Evolutionary conservation across 2,797 vertebrate species (phyloP).

Genomic region (Momotus momota): DNA sequence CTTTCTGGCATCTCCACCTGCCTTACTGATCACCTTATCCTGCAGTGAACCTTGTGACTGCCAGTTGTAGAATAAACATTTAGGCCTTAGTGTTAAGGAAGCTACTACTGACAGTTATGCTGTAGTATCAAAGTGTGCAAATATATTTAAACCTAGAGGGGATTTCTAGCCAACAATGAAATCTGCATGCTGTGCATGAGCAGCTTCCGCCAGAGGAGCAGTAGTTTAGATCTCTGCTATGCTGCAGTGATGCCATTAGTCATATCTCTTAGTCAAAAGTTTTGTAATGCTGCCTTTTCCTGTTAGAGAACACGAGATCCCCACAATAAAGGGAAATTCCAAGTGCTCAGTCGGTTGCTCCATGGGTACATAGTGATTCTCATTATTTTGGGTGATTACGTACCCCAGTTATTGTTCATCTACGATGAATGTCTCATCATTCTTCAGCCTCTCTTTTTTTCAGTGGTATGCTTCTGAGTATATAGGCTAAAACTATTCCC

Average conservation of each 20-base stretch:
- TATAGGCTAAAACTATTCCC: not conserved
- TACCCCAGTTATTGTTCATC: not conserved
- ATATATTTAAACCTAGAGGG: not conserved
- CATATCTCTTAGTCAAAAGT: not conserved
- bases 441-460: not conserved
- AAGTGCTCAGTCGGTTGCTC: slow-evolving; percentile 17
- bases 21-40: not conserved
- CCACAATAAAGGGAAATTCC: not conserved
- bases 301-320: not conserved
- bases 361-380: slow-evolving; percentile 42
- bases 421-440: not conserved
- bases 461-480: not conserved
- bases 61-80: not conserved
- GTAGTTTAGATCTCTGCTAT: not conserved
- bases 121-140: not conserved
- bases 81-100: not conserved
- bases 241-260: not conserved
- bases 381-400: slow-evolving; percentile 6
- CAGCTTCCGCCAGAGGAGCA: not conserved
- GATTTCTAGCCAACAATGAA: not conserved
- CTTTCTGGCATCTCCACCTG: not conserved
- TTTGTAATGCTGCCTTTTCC: not conserved
- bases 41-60: not conserved
- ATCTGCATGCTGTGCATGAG: not conserved
- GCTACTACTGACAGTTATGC: not conserved